Evolutionary conservation across 2,797 vertebrate species (phyloP).

Genomic region (Myotis myotis): DNA sequence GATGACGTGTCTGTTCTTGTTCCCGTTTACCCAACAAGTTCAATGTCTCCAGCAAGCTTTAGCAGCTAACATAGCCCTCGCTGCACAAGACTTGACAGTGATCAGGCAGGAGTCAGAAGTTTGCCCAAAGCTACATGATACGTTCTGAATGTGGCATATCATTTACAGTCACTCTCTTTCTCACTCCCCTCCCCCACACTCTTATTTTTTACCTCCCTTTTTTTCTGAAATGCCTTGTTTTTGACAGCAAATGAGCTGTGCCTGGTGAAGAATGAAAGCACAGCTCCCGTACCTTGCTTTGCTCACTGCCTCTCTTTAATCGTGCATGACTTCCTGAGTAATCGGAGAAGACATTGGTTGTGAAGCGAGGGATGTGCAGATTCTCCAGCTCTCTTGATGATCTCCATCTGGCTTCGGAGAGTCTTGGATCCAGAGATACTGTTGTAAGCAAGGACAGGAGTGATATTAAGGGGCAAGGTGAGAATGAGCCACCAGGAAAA

Average conservation of each 20-base stretch:
- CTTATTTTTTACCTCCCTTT: not conserved
- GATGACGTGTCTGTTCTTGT: not conserved
- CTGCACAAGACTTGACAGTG: slow-evolving; percentile 78
- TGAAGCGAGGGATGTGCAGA: slow-evolving; percentile 55
- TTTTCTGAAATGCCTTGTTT: slow-evolving; percentile 70
- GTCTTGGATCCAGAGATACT: slow-evolving; percentile 32
- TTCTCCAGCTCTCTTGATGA: not conserved
- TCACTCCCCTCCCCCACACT: not conserved
- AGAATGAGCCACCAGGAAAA: not conserved
- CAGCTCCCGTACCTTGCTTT: slow-evolving; percentile 31
- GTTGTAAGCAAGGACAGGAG: not conserved
- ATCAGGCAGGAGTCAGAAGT: slow-evolving; percentile 79
- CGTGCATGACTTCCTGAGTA: slow-evolving; percentile 74
- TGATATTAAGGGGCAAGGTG: not conserved
- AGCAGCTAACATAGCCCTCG: slow-evolving; percentile 57
- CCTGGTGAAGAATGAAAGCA: slow-evolving; percentile 70
- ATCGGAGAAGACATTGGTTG: slow-evolving; percentile 44
- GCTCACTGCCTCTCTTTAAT: slow-evolving; percentile 70
- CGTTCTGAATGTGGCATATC: slow-evolving; percentile 71
- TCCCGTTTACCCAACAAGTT: slow-evolving; percentile 38
- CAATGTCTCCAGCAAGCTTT: slow-evolving; percentile 69
- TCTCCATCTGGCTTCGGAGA: slow-evolving; percentile 62
- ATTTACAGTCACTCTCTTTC: slow-evolving; percentile 63
- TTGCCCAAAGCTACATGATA: slow-evolving; percentile 79
- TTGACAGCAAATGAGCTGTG: slow-evolving; percentile 79